Evolutionary conservation across 1,140 invertebrate genomes (phyloP).

Genomic region (Zaprionus tsacasi): DNA sequence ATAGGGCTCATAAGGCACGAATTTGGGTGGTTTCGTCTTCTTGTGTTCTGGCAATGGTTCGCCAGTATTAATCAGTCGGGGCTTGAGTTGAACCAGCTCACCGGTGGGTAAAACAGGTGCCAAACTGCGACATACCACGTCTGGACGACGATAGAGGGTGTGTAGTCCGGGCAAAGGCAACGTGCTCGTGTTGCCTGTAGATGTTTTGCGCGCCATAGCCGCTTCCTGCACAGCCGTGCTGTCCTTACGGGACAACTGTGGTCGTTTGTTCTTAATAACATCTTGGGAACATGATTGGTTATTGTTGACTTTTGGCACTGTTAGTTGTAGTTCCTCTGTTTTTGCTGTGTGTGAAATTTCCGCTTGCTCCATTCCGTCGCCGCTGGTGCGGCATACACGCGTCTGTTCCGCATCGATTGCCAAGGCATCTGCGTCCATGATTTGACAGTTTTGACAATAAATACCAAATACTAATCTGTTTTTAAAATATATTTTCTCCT

Average conservation of each 20-base stretch:
- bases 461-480: not conserved
- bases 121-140: constrained; percentile 56
- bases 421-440: constrained; percentile 47
- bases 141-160: constrained; percentile 67
- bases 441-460: constrained; percentile 12
- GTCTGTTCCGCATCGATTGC: constrained; percentile 17
- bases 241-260: constrained; percentile 55
- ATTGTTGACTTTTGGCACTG: constrained; percentile 6
- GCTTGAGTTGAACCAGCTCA: constrained; percentile 70
- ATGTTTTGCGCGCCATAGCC: constrained; percentile 41
- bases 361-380: constrained; percentile 86
- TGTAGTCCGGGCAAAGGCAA: constrained; percentile 70
- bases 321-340: constrained; percentile 34
- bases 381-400: constrained; percentile 84
- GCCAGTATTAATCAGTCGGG: constrained; percentile 49
- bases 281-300: not conserved
- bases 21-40: constrained; percentile 91
- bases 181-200: constrained; percentile 7
- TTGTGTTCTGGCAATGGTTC: constrained; percentile 66
- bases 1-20: constrained; percentile 95
- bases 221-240: constrained; percentile 57
- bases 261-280: constrained; percentile 44
- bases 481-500: constrained; percentile 33
- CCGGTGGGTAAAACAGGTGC: constrained; percentile 74
- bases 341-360: constrained; percentile 32